Evolutionary conservation across 2,113 vertebrate species (phyloP).

Genomic region (Grammomys dolichurus): DNA sequence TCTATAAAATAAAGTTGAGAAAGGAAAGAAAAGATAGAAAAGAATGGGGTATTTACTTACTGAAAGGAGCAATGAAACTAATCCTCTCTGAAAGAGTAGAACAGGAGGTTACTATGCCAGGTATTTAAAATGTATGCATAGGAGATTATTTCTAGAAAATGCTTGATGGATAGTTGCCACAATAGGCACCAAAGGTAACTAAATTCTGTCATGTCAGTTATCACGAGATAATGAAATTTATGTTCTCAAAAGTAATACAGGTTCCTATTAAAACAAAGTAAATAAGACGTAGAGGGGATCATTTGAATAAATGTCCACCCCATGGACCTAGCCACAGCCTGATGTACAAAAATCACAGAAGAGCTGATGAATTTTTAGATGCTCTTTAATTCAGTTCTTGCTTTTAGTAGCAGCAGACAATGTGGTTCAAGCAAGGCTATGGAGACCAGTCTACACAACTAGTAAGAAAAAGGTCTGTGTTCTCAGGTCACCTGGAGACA

Average conservation of each 20-base stretch:
- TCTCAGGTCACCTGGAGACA: neutral
- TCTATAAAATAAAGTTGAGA: conserved; percentile 74
- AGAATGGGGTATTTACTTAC: conserved; percentile 70
- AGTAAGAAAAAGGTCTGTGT: conserved; percentile 30
- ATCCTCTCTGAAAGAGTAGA: conserved; percentile 61
- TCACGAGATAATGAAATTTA: neutral
- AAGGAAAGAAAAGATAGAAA: conserved; percentile 69
- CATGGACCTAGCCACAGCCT: neutral
- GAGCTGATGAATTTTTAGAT: neutral
- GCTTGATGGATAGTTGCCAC: neutral
- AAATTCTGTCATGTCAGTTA: neutral
- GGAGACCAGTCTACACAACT: neutral
- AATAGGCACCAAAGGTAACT: neutral
- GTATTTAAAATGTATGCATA: conserved; percentile 65
- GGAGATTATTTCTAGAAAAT: conserved; percentile 31
- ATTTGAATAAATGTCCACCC: neutral
- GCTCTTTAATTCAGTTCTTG: neutral
- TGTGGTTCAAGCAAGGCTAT: neutral
- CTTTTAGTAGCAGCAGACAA: neutral
- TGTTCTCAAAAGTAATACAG: neutral
- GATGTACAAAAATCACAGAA: neutral
- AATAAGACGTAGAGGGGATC: neutral
- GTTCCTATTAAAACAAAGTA: neutral
- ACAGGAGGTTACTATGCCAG: neutral
- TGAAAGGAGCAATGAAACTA: conserved; percentile 69